Evolutionary conservation across 2,797 vertebrate genomes (phyloP).

Genomic region (Chromobotia macracanthus): DNA sequence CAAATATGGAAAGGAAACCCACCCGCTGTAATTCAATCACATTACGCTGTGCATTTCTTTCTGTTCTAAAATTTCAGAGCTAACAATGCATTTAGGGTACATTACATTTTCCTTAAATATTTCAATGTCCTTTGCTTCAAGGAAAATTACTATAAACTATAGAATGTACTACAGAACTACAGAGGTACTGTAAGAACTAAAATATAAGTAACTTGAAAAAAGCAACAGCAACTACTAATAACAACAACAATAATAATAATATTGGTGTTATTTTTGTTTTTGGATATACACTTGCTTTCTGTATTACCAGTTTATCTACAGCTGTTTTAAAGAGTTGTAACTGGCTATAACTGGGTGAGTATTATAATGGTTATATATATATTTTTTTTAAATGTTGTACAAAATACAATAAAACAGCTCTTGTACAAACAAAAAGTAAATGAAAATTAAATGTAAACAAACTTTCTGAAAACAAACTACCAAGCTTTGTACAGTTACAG

Average conservation of each 20-base stretch:
- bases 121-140: background rate
- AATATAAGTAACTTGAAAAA: slow-evolving; percentile 10
- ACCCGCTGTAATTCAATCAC: slow-evolving; percentile 30
- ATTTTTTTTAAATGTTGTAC: too few species aligned
- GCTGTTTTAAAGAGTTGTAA: background rate
- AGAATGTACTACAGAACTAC: too few species aligned
- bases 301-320: background rate
- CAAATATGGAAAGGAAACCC: background rate
- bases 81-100: slow-evolving; percentile 7
- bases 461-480: background rate
- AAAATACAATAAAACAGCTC: background rate
- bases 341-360: background rate
- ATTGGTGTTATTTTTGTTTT: background rate
- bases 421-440: background rate
- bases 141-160: background rate
- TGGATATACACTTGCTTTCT: background rate
- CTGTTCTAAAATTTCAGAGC: slow-evolving; percentile 73
- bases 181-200: background rate
- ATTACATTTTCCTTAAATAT: background rate
- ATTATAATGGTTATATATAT: background rate
- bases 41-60: slow-evolving; percentile 52
- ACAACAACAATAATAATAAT: background rate
- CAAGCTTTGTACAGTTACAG: background rate
- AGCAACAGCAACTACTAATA: background rate
- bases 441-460: background rate